These are phyloP conservation scores for Lasioglossum morio DNA, from an alignment of 2,888 invertebrate species.

Conservation along the genomic window DNA sequence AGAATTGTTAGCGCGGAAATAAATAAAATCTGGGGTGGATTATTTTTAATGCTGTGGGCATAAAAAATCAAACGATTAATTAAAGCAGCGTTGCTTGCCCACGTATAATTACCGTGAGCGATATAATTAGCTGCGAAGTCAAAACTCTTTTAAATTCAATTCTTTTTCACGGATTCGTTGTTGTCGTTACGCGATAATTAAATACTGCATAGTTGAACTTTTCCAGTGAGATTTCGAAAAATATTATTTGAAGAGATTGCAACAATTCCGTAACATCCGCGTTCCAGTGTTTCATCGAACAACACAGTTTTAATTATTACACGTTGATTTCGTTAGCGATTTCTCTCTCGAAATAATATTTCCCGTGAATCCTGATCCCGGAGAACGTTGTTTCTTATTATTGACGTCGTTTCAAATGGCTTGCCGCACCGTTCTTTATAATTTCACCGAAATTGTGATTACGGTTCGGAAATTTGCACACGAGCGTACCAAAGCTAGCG, in stretches of 20 bases:
- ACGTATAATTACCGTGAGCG: not conserved
- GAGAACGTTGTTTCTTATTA: not conserved
- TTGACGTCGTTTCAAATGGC: not conserved
- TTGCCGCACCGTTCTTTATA: not conserved
- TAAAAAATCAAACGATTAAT: conserved; percentile 5
- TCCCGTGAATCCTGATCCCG: not conserved
- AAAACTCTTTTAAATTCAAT: not conserved
- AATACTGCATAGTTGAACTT: not conserved
- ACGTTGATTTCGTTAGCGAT: not conserved
- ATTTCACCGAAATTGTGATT: not conserved
- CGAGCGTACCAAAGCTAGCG: not conserved
- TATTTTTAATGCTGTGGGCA: conserved; percentile 16
- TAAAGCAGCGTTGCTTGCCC: not conserved
- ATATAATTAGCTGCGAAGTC: conserved; percentile 8
- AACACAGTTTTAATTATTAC: not conserved
- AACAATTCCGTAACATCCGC: not conserved
- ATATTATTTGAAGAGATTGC: not conserved
- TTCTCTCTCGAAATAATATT: not conserved
- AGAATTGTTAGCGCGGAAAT: not conserved
- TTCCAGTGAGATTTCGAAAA: not conserved
- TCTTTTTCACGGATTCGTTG: not conserved
- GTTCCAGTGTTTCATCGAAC: not conserved
- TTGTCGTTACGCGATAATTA: not conserved
- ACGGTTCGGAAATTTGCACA: not conserved
- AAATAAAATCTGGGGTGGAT: not conserved